phyloP scores from a whole-genome alignment of 2,888 invertebrate species.

The Aricia artaxerxes region DNA sequence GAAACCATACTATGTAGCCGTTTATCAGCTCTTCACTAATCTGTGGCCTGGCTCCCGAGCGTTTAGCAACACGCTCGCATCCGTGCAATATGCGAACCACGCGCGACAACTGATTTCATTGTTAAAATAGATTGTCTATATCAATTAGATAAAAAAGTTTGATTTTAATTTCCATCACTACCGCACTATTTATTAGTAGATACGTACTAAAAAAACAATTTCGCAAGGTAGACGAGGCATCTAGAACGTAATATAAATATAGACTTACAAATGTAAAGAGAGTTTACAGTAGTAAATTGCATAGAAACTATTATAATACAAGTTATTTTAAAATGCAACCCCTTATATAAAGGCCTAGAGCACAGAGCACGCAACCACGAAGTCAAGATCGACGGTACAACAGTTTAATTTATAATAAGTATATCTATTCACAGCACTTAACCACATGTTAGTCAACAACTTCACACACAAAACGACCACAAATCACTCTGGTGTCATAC shows the following conservation, averaged over 20 bases:
- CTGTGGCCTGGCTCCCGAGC: not conserved
- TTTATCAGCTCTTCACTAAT: not conserved
- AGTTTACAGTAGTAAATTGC: constrained; percentile 76
- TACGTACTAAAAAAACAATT: constrained; percentile 75
- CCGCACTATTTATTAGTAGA: constrained; percentile 63
- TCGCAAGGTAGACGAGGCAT: constrained; percentile 70
- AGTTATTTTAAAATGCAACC: constrained; percentile 75
- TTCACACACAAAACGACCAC: constrained; percentile 72
- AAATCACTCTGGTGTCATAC: constrained; percentile 62
- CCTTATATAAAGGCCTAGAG: constrained; percentile 61
- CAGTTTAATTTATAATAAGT: constrained; percentile 72
- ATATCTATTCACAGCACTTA: constrained; percentile 80
- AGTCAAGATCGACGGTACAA: constrained; percentile 72
- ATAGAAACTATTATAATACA: constrained; percentile 73
- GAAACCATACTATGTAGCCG: not conserved
- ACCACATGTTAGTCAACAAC: constrained; percentile 75
- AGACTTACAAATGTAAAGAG: constrained; percentile 77
- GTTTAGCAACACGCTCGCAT: constrained; percentile 32
- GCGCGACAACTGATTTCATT: constrained; percentile 65
- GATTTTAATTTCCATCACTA: constrained; percentile 67
- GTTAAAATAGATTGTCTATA: constrained; percentile 67
- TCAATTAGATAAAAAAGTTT: constrained; percentile 60
- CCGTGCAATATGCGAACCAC: constrained; percentile 61
- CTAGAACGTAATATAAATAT: constrained; percentile 76
- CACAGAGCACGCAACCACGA: constrained; percentile 63